phyloP scores from a whole-genome alignment of 2,888 invertebrate genomes.

The Aspidiotus rigidus region DNA sequence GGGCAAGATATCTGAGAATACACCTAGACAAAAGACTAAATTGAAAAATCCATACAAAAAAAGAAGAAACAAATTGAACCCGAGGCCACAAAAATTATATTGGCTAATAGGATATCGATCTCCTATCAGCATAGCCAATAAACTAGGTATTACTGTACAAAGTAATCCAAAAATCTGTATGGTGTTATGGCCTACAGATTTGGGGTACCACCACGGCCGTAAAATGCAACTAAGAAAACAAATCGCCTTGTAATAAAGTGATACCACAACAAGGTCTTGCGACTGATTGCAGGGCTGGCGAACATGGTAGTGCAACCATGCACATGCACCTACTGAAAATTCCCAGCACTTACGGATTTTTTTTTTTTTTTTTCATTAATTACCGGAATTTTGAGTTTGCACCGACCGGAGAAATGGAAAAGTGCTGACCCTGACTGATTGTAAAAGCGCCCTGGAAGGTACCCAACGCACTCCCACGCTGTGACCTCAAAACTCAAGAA shows the following conservation, averaged over 20 bases:
- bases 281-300: neutral
- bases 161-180: neutral
- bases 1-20: conserved; percentile 15
- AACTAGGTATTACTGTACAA: neutral
- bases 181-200: conserved; percentile 6
- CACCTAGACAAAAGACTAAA: conserved; percentile 13
- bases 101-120: conserved; percentile 12
- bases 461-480: neutral
- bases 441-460: conserved; percentile 1
- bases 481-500: neutral
- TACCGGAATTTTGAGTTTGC: too few relatives aligned
- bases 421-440: too few relatives aligned
- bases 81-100: conserved; percentile 9
- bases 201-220: too few relatives aligned
- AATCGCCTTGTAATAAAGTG: neutral
- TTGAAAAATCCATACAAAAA: conserved; percentile 12
- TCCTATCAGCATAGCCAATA: neutral
- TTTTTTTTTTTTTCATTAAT: too few relatives aligned
- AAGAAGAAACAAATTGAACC: neutral
- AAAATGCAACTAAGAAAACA: neutral
- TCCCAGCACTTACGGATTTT: neutral
- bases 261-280: neutral
- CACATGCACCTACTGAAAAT: neutral
- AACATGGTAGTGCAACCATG: neutral
- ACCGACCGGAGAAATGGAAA: too few relatives aligned